Percentiles rank a stretch among this genome's conserved stretches.
These are phyloP conservation scores for Mormoops blainvillei DNA, from an alignment of 2,113 vertebrate species.

Conservation along the genomic window DNA sequence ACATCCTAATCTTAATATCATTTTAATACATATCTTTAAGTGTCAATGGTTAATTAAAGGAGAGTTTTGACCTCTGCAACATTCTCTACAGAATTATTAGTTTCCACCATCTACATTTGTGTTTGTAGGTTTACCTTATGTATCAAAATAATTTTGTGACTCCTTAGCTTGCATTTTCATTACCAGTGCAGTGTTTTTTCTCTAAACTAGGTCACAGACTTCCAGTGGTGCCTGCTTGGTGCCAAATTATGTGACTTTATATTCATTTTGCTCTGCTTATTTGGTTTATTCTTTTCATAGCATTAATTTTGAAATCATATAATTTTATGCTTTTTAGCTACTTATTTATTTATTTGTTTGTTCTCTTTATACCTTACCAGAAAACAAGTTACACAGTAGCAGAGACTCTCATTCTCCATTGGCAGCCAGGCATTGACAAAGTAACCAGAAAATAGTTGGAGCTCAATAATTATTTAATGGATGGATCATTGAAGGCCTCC, in stretches of 20 bases:
- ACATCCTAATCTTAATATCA: neutral
- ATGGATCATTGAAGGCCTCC: neutral
- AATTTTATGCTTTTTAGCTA: neutral
- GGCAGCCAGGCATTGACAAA: neutral
- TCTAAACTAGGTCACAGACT: constrained; percentile 45
- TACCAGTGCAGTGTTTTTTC: constrained; percentile 8
- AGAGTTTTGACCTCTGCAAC: constrained; percentile 6
- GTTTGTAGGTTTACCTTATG: constrained; percentile 51
- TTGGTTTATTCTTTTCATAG: neutral
- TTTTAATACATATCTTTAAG: neutral
- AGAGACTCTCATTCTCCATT: neutral
- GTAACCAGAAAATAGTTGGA: neutral
- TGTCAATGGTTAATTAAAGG: constrained; percentile 22
- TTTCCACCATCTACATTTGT: neutral
- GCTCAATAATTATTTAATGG: neutral
- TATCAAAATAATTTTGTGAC: constrained; percentile 35
- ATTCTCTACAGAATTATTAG: neutral
- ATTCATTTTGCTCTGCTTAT: neutral
- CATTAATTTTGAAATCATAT: neutral
- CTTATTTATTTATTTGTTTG: neutral
- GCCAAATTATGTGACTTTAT: neutral
- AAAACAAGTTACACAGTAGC: neutral
- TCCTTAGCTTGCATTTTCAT: constrained; percentile 20
- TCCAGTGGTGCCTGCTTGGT: neutral
- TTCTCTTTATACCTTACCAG: neutral